Evolutionary conservation across 1,140 invertebrate genomes (phyloP).

Genomic region (Papilio polyxenes): DNA sequence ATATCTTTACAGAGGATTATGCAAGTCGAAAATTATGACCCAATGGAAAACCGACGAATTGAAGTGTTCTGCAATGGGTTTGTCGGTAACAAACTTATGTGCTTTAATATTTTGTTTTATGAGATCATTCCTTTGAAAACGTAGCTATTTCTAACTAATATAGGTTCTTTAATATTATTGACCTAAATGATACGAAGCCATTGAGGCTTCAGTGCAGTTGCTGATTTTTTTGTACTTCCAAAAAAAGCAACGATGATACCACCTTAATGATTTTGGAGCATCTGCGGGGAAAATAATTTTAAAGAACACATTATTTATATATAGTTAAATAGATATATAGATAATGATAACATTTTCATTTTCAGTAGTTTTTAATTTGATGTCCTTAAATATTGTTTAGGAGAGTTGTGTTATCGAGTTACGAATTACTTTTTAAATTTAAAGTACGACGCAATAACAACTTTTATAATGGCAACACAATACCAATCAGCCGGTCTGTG

Average conservation of each 20-base stretch:
- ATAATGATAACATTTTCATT: background rate
- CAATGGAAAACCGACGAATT: background rate
- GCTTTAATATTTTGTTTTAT: background rate
- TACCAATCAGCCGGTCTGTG: background rate
- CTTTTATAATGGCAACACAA: constrained; percentile 4
- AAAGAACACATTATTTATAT: background rate
- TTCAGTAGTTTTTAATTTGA: background rate
- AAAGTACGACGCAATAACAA: background rate
- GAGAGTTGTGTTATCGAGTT: background rate
- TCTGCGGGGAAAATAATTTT: background rate
- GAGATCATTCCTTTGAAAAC: background rate
- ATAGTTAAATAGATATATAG: background rate
- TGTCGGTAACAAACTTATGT: background rate
- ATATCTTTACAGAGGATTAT: constrained; percentile 7
- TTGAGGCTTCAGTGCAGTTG: background rate
- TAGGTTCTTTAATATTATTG: background rate
- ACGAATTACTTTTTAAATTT: background rate
- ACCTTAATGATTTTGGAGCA: background rate
- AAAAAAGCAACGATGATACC: background rate
- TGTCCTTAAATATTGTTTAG: background rate
- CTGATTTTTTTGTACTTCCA: background rate
- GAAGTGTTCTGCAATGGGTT: constrained; percentile 5
- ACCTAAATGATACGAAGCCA: background rate
- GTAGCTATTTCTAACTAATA: background rate
- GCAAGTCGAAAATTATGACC: background rate